Base-by-base conservation (phyloP, 2,888 invertebrate genomes). In the Tetragonula carbonaria region DNA sequence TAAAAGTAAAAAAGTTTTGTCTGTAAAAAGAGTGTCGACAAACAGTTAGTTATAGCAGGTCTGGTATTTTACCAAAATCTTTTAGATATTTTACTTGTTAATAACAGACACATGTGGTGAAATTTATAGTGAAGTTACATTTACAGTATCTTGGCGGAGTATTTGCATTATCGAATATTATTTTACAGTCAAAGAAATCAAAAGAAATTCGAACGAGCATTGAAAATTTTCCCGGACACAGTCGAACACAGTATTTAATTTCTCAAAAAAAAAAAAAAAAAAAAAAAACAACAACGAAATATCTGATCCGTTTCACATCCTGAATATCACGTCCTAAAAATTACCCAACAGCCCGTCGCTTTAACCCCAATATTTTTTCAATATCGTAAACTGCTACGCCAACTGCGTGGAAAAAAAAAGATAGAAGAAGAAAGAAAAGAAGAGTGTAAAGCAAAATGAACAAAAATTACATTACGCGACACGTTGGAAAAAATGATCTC, bases 401-500 rank as follows among this genome's bases (percentile, higher is more conserved):
- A 33, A 55, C 14, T 11, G 2, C 5, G 4, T 6, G 13, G 28
- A 51, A 11, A 21, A 62, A 4, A 13, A 13, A 11, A 6, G 4
- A 21, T 21, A 33, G 6, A 33, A 6, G 6, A 38, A 8, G 11
- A 45, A 45, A 45, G 45, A 23, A n/a, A 4, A 21, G 45, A 33
- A 59, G 16, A 57, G 21, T 33, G 38, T 13, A 2, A 55, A 75
- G 18, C 6, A 13, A 28, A 45, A 38, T 53, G n/a, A 38, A 38
- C 33, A 66, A 33, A 66, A 70, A 70, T 76, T 70, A 51, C 51
- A 68, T 67, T 50, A 62, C 33, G 33, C 16, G 33, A 50, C 53
- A 21, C 68, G 33, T n/a, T 63, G n/a, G n/a, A 73, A 57, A 45
- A 72, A 77, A 63, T 65, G n/a, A 45, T 28, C 66, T 50, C 8